Evolutionary conservation across 2,113 vertebrate genomes (phyloP), one percentile per base, ranked within the genome.

Genomic region (Suncus etruscus): DNA sequence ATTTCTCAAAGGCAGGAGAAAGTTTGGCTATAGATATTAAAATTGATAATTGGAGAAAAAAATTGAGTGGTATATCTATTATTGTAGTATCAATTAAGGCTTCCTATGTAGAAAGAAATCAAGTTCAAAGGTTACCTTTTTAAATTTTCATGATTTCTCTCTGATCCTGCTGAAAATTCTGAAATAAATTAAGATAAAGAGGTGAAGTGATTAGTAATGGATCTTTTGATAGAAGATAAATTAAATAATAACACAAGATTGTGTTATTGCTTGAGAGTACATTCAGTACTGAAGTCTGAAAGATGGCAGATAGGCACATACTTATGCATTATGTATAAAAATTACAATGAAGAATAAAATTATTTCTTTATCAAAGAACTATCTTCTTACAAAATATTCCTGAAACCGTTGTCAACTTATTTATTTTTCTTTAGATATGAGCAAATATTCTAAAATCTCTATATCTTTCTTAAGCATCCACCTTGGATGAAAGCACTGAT

Each of bases 281-380:
- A 6, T 32, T 11, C 14, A 77, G 12, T 54, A 10, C 31, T 11
- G 65, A 86, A 77, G 2, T 11, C 24, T 76, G 3, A 54, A 11
- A n/a, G 27, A 11, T 54, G 1, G 29, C 68, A 32, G 11, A 39
- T 22, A 66, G 5, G 73, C 45, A 70, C 48, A 32, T 25, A 70
- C 12, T 70, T 32, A 85, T 24, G 50, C 18, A 32, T 16, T 65
- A 58, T 79, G 4, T 3, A 70, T 88, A 66, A 48, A 48, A 86
- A 51, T 10, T 81, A 77, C 11, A 82, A n/a, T 48, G 32, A 90
- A 73, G 22, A 69, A 47, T 7, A 87, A 92, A 47, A 58, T 66
- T 24, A 48, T 75, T 65, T 54, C 25, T 45, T 83, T 86, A 76
- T 86, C 45, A 75, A 77, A 75, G 25, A 87, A 70, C 0, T 1